Conservation (phyloP, 2,888 invertebrate genomes). For the Molorchus minor region DNA sequence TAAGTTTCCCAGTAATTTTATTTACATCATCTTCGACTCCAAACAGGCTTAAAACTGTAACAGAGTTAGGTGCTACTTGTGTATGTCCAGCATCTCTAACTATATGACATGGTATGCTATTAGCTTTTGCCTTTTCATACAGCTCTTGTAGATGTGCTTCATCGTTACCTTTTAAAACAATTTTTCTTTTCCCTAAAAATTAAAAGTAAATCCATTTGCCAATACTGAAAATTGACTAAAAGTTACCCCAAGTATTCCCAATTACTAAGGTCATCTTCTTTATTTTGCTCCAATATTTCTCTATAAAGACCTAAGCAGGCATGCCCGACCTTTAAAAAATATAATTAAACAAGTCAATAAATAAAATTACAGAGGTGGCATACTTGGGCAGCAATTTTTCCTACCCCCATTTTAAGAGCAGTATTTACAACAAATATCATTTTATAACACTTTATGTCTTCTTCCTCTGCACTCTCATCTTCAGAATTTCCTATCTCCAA, state of each 20-base stretch:
- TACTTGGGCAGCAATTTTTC: constrained; percentile 70
- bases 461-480: constrained; percentile 50
- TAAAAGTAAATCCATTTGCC: too few species aligned
- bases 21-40: constrained; percentile 63
- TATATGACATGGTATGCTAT: constrained; percentile 53
- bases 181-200: constrained; percentile 61
- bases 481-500: constrained; percentile 41
- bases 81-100: constrained; percentile 61
- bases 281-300: constrained; percentile 58
- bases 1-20: constrained; percentile 50
- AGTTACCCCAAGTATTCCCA: constrained; percentile 65
- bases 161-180: constrained; percentile 60
- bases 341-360: constrained; percentile 21
- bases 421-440: constrained; percentile 73
- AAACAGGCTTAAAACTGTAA: constrained; percentile 65
- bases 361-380: constrained; percentile 37
- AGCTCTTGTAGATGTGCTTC: constrained; percentile 59
- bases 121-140: constrained; percentile 54
- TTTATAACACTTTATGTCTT: constrained; percentile 63
- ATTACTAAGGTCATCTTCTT: constrained; percentile 62
- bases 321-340: constrained; percentile 64
- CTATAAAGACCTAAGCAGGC: constrained; percentile 68
- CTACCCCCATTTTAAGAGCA: constrained; percentile 69
- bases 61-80: constrained; percentile 61
- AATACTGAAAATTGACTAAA: constrained; percentile 11